These are phyloP conservation scores for Mesorhabditis sp. DNA, from an alignment of 2,888 invertebrate species.

Conservation along the genomic window DNA sequence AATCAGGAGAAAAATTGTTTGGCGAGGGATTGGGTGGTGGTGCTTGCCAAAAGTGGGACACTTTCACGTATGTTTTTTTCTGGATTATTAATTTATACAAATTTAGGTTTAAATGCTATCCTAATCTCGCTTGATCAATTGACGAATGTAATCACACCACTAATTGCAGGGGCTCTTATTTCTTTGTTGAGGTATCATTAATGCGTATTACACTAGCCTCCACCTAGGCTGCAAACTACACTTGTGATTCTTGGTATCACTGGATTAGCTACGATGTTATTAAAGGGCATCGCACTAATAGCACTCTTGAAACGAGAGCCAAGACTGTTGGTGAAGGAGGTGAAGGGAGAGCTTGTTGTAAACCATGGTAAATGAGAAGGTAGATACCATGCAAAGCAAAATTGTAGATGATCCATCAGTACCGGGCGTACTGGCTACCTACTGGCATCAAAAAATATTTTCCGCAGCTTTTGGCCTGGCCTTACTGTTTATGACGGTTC, in stretches of 20 bases:
- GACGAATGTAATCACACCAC: constrained; percentile 45
- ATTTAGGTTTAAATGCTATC: constrained; percentile 40
- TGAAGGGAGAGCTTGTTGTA: constrained; percentile 9
- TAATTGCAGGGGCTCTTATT: constrained; percentile 32
- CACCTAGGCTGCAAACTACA: constrained; percentile 19
- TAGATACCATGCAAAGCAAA: neutral
- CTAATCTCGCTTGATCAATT: constrained; percentile 45
- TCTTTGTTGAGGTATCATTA: no score
- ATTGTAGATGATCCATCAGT: no score
- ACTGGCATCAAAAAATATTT: constrained; percentile 34
- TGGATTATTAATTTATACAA: neutral
- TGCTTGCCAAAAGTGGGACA: constrained; percentile 33
- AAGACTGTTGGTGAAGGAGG: constrained; percentile 21
- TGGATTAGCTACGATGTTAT: constrained; percentile 25
- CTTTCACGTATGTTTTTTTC: constrained; percentile 15
- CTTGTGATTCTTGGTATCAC: constrained; percentile 25
- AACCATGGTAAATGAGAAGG: neutral
- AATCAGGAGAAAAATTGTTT: constrained; percentile 46
- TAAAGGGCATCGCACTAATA: constrained; percentile 24
- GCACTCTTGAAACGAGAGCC: constrained; percentile 20
- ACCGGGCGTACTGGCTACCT: constrained; percentile 18
- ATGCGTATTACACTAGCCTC: neutral
- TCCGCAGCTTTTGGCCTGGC: constrained; percentile 49
- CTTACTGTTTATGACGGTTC: constrained; percentile 50
- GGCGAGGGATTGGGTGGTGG: constrained; percentile 51